Evolutionary conservation across 2,888 invertebrate species (phyloP).

Genomic region (Caenorhabditis becei): DNA sequence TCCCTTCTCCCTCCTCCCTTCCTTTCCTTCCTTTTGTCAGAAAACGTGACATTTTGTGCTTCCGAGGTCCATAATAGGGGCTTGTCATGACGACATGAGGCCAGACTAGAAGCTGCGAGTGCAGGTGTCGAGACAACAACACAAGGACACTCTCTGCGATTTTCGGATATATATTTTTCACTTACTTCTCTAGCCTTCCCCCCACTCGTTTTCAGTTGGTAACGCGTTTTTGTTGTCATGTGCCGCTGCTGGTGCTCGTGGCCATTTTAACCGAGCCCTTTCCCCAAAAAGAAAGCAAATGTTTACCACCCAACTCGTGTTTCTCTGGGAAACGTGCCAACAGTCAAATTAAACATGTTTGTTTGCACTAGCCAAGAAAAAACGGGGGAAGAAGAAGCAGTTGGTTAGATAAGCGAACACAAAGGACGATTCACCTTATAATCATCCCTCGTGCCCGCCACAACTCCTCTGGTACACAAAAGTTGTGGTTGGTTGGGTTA

Average conservation of each 20-base stretch:
- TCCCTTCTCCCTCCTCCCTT: neutral
- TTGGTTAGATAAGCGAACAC: neutral
- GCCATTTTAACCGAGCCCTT: neutral
- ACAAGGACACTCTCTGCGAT: neutral
- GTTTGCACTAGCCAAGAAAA: constrained; percentile 27
- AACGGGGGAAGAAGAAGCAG: neutral
- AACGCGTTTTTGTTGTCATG: constrained; percentile 43
- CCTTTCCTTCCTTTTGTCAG: neutral
- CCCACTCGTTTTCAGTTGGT: neutral
- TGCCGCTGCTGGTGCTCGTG: constrained; percentile 6
- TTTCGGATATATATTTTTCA: too few relatives aligned
- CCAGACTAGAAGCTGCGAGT: neutral
- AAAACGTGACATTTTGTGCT: constrained; percentile 37
- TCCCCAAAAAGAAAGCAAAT: constrained; percentile 32
- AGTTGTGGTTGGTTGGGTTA: constrained; percentile 17
- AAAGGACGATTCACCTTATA: neutral
- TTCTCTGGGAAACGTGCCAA: constrained; percentile 59
- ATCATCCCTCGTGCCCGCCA: constrained; percentile 11
- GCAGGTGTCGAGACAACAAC: constrained; percentile 15
- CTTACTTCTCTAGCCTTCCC: too few relatives aligned
- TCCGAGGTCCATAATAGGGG: constrained; percentile 26
- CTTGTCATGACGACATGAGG: constrained; percentile 32
- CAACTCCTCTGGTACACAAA: constrained; percentile 18
- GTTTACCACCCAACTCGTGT: constrained; percentile 58
- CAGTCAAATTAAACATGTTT: constrained; percentile 52